Evolutionary conservation across 1,140 invertebrate genomes (phyloP).

Genomic region (Drosophila yakuba): DNA sequence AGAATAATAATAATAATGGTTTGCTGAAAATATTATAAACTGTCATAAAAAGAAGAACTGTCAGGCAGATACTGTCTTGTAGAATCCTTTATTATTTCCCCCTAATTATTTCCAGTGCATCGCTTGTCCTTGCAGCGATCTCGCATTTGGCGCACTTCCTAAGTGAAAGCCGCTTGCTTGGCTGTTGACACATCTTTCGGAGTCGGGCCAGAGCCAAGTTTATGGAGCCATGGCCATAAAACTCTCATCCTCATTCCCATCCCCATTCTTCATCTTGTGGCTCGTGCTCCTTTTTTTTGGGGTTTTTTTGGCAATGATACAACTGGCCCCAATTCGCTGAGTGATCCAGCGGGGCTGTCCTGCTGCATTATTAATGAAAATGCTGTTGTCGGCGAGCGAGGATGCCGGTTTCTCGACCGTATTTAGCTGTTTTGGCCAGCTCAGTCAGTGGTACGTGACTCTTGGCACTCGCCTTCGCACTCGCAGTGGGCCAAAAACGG

Average conservation of each 20-base stretch:
- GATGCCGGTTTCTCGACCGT: slow-evolving; percentile 1
- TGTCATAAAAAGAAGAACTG: too few species aligned
- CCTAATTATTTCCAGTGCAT: slow-evolving; percentile 1
- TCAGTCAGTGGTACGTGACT: slow-evolving; percentile 62
- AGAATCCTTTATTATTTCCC: too few species aligned
- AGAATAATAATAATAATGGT: too few species aligned
- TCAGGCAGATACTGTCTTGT: too few species aligned
- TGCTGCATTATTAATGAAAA: slow-evolving; percentile 68
- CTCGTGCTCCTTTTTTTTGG: not conserved
- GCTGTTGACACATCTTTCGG: slow-evolving; percentile 20
- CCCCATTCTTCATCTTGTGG: not conserved
- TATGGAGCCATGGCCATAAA: slow-evolving; percentile 35
- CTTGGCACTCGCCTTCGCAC: slow-evolving; percentile 36
- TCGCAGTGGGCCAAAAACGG: slow-evolving; percentile 44
- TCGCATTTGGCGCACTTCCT: not conserved
- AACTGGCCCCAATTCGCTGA: slow-evolving; percentile 46
- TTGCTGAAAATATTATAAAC: too few species aligned
- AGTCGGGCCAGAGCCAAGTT: slow-evolving; percentile 24
- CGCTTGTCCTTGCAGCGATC: slow-evolving; percentile 18
- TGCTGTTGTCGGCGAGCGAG: slow-evolving; percentile 5
- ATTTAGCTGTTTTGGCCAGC: slow-evolving; percentile 31
- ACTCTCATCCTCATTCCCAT: slow-evolving; percentile 7
- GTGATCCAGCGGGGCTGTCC: slow-evolving; percentile 46
- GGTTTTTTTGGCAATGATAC: slow-evolving; percentile 37
- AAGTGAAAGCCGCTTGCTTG: slow-evolving; percentile 4